Evolutionary conservation across 2,888 invertebrate species (phyloP), one percentile per base, ranked within the genome.

Genomic region (Drosophila meridionalis): DNA sequence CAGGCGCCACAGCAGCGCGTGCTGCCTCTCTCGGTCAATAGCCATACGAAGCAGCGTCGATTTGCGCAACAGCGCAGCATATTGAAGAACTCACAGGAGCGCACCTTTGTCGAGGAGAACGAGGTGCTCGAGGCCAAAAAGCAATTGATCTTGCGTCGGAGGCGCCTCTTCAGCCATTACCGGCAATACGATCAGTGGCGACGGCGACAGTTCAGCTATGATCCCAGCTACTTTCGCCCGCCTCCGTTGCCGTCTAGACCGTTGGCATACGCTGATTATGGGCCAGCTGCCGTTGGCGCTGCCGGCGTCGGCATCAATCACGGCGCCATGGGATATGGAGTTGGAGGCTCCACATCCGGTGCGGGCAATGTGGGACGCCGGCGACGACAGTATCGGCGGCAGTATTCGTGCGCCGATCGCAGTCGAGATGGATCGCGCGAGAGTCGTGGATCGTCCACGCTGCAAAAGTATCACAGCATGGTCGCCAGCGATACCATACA

Each of bases 161-260:
- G 93, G 26, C 90, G 93, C 14, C 88, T 93, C 26, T 93, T 93
- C 68, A 93, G 93, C 78, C 93, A 93, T 73, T 92, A 93, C 76
- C 88, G 93, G 32, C 93, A 93, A 74, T 93, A 93, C 69, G 93
- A 93, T 72, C 92, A 92, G 82, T 93, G 93, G 93, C 92, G 93
- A 45, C 90, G 92, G 69, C 91, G 91, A 58, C 93, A 93, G 78
- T 93, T 93, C 73, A 93, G 93, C 84, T 92, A 92, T 71, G 93
- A 93, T 82, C 92, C 92, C 68, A 92, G 92, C 73, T 92, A 91
- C 79, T 92, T 92, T 83, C 92, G 92, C 69, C 85, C 89, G 73
- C 78, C 82, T 78, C 91, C 92, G 75, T 30, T 91, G 50, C 78
- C 87, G 66, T 63, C 82, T 71, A 76, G 85, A 73, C 71, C 90